These are phyloP conservation scores for Paracentrotus lividus DNA, from an alignment of 53 echinoderm and acorn worm genomes.

Conservation along the genomic window DNA sequence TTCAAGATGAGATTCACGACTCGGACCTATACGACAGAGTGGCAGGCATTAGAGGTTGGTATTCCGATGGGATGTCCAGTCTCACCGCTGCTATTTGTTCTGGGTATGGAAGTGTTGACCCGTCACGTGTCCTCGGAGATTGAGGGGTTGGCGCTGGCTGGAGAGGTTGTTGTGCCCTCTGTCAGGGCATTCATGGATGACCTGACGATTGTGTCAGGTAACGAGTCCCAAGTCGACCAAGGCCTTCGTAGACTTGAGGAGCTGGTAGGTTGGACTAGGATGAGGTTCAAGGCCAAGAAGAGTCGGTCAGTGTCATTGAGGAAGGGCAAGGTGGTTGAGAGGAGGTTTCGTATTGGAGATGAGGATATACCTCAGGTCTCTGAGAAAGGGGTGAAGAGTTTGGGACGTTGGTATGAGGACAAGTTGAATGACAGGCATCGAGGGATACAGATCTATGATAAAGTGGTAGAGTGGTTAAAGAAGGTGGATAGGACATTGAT, in stretches of 20 bases:
- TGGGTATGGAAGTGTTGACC: neutral
- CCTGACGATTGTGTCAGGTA: conserved; percentile 61
- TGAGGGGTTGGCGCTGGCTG: conserved; percentile 60
- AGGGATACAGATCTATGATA: conserved; percentile 53
- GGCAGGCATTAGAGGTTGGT: too few relatives aligned
- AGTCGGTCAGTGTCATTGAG: conserved; percentile 49
- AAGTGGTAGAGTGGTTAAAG: conserved; percentile 59
- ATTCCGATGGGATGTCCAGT: too few relatives aligned
- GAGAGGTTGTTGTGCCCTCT: conserved; percentile 55
- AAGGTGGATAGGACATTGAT: conserved; percentile 55
- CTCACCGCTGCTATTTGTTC: too few relatives aligned
- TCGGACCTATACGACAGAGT: too few relatives aligned
- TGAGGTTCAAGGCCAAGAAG: conserved; percentile 78
- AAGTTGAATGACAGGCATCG: conserved; percentile 63
- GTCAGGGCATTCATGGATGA: conserved; percentile 71
- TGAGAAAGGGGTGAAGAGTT: conserved; percentile 64
- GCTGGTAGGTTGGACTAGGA: conserved; percentile 68
- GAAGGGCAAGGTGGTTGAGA: conserved; percentile 60
- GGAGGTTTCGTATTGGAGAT: conserved; percentile 48
- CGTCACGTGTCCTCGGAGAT: conserved; percentile 52
- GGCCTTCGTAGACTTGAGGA: conserved; percentile 62
- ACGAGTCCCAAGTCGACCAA: conserved; percentile 37
- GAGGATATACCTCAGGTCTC: conserved; percentile 71
- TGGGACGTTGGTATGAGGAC: conserved; percentile 65
- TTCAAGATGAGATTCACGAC: too few relatives aligned